Evolutionary conservation across 2,888 invertebrate species (phyloP).

Genomic region (Hydroisotoma schaefferi): DNA sequence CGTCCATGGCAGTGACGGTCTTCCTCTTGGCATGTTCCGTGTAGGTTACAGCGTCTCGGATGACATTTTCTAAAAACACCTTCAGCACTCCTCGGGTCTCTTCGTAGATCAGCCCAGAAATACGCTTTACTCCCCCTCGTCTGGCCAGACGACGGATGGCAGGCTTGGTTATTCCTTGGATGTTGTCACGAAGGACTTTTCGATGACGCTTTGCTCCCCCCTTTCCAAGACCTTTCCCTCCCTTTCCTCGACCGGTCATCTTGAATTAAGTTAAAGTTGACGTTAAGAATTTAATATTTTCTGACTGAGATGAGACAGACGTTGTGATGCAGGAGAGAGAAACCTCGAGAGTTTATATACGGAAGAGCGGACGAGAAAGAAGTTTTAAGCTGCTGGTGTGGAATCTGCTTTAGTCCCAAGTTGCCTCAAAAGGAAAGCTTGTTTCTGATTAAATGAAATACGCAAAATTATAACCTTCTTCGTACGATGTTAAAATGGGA

Average conservation of each 20-base stretch:
- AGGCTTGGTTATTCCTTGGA: constrained; percentile 55
- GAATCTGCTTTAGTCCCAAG: no score
- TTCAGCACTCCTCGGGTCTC: constrained; percentile 74
- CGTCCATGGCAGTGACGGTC: constrained; percentile 84
- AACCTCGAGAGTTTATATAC: no score
- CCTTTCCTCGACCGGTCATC: constrained; percentile 56
- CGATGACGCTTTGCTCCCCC: constrained; percentile 58
- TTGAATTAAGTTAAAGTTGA: no score
- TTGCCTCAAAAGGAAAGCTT: no score
- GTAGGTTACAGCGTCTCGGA: constrained; percentile 79
- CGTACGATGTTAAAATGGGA: no score
- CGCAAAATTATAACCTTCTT: no score
- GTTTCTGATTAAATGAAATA: no score
- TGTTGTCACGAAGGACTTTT: constrained; percentile 55
- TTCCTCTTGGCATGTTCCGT: constrained; percentile 84
- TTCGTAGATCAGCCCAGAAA: constrained; percentile 74
- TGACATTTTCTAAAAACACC: constrained; percentile 77
- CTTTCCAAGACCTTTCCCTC: constrained; percentile 56
- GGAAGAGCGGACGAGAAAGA: no score
- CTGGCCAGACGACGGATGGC: constrained; percentile 55
- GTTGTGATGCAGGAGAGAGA: no score
- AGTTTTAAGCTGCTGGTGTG: no score
- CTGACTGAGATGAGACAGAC: no score
- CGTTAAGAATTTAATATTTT: no score
- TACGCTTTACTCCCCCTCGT: constrained; percentile 60